Base-by-base conservation (phyloP, 1,140 invertebrate genomes). In the Pogonomyrmex californicus region DNA sequence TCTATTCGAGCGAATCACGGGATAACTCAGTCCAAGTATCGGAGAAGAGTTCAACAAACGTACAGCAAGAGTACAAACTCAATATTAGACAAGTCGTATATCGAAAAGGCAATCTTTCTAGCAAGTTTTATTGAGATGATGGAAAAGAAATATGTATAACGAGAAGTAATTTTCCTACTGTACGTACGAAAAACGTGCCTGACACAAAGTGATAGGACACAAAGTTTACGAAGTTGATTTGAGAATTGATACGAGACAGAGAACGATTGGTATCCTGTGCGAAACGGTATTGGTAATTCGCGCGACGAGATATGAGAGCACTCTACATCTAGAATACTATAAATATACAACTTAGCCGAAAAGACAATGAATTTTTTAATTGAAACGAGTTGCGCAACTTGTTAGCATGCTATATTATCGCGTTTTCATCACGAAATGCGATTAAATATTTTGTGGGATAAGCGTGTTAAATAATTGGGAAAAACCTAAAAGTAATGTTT, bases 1-100 rank as follows among this genome's bases (percentile, higher is more conserved):
- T 90, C 63, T 78, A 68, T 56, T 51, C 33, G 54, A 60, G 76
- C 36, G 65, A 4, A 23, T 75, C 10, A 71, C 70, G 56, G 49
- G 58, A 2, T 23, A 62, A 30, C 56, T 66, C 85, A 65, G 63
- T 89, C 56, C 33, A 75, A 23, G 23, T 9, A 47, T 76, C 49
- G 14, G 47, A 76, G 33, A 76, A 54, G 30, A 54, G 33, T 23
- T 10, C 2, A 47, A 75, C 38, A 33, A 33, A 70, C 23, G 23
- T 79, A 54, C 10, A 41, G 38, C 14, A 23, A 23, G 23, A 23
- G 23, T 23, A 23, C 23, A 17, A 56, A 5, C 44, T 14, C 41
- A 1, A 2, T 17, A 1, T 38, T 33, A 30, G 0, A 17, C 23
- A 49, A 44, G 7, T 44, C 41, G 41, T 44, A 44, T 44, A 7